These are phyloP conservation scores for Coelinius sp. DNA, from an alignment of 2,888 invertebrate species.

Conservation along the genomic window DNA sequence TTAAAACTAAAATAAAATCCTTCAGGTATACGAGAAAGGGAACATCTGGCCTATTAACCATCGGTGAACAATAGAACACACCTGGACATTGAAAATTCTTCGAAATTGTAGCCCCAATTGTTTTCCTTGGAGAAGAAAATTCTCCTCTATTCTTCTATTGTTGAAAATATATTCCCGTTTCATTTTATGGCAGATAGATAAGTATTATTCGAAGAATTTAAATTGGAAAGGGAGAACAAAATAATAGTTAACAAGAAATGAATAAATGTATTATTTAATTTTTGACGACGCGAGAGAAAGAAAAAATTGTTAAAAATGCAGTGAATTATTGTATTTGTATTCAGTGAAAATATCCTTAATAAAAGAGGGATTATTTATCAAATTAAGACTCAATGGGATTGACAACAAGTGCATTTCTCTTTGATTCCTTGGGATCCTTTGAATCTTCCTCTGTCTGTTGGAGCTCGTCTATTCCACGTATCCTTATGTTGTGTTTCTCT, in stretches of 20 bases:
- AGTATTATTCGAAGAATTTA: not conserved
- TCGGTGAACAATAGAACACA: not conserved
- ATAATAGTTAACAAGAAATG: not conserved
- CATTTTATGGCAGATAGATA: too few relatives aligned
- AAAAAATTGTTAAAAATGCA: not conserved
- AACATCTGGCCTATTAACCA: not conserved
- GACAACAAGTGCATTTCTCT: slow-evolving; percentile 63
- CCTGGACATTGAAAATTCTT: not conserved
- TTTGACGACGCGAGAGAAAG: not conserved
- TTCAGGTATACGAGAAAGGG: too few relatives aligned
- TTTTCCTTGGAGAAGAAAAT: too few relatives aligned
- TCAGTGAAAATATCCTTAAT: slow-evolving; percentile 42
- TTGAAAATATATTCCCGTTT: too few relatives aligned
- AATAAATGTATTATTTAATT: slow-evolving; percentile 1
- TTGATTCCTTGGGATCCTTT: slow-evolving; percentile 54
- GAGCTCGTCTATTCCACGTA: slow-evolving; percentile 80
- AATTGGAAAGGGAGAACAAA: not conserved
- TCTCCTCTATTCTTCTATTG: too few relatives aligned
- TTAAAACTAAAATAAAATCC: too few relatives aligned
- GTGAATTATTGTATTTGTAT: not conserved
- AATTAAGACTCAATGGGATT: slow-evolving; percentile 60
- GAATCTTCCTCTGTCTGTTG: slow-evolving; percentile 60
- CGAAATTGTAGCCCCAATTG: not conserved
- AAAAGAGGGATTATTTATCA: slow-evolving; percentile 35
- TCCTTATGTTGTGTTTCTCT: slow-evolving; percentile 89